Conservation (phyloP, 2,888 invertebrate genomes). For the Bruchidius siliquastri region DNA sequence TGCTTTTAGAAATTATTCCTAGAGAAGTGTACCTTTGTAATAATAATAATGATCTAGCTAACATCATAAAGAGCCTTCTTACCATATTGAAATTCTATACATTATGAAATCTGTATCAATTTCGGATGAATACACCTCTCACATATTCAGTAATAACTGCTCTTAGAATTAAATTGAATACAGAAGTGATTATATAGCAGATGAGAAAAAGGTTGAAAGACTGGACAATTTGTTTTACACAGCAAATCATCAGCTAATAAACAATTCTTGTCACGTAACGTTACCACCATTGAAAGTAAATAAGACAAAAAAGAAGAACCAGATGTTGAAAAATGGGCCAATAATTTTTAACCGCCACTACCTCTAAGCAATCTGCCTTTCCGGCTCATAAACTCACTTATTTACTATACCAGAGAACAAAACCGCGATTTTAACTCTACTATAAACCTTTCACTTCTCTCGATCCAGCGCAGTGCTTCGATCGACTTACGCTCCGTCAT, state of each 20-base stretch:
- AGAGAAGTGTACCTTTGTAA: no score
- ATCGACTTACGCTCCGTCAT: constrained; percentile 13
- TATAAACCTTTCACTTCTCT: constrained; percentile 12
- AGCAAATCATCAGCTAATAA: background rate
- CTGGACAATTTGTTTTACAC: background rate
- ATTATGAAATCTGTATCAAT: no score
- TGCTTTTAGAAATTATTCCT: no score
- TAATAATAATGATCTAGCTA: no score
- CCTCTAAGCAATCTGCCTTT: background rate
- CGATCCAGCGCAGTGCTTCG: constrained; percentile 5
- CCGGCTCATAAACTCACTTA: background rate
- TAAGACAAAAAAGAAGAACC: background rate
- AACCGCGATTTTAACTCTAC: constrained; percentile 1
- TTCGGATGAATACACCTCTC: no score
- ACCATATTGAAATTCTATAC: no score
- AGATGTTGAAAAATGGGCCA: background rate
- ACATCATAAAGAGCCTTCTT: no score
- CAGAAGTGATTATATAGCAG: background rate
- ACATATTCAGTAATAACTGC: no score
- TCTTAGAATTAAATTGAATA: no score
- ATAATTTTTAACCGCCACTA: background rate
- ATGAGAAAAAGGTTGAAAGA: background rate
- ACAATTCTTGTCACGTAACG: background rate
- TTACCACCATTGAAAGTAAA: background rate
- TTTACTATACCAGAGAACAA: background rate